Base-by-base conservation (phyloP, 2,888 invertebrate species). In the Brachypalpus laphriformis region DNA sequence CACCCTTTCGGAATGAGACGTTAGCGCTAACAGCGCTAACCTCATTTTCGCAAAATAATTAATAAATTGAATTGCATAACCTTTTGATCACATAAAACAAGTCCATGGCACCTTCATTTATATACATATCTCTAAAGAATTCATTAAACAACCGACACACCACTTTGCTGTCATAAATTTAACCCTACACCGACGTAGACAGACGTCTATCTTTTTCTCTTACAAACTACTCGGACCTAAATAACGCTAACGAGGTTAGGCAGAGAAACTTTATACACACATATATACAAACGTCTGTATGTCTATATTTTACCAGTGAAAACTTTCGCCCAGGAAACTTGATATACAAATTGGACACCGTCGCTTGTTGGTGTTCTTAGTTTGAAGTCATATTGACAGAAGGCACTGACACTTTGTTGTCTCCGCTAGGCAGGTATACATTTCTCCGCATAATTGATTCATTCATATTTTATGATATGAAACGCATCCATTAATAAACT, bases 401-500 rank as follows among this genome's bases (percentile, higher is more conserved):
- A 65, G 65, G 7, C 28, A 37, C 25, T 77, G 68, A 42, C 42
- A 51, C 16, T 77, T 16, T 22, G 51, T 34, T 59, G 63, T 31
- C 59, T 31, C 20, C 59, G 11, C 42, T 56, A 51, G 47, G 22
- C 5, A 74, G 28, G 51, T 74, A 63, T 63, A 63, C 47, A 63
- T 56, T 45, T 47, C 56, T 65, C 40, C 40, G 45, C 57, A 75
- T 80, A 75, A 80, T 75, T 75, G 75, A 54, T 75, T 80, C 74
- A 75, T 78, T 83, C 83, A 83, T 83, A 75, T 74, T 71, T 80
- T 65, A 85, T 80, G 49, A 71, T 49, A 59, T 16, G 51, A 71
- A 75, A 65, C 42, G 70, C 57, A 54, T 85, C 80, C 83, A 80
- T 85, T 85, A 80, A 75, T 70, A 75, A 74, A 74, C 42, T 65